Evolutionary conservation across 2,113 vertebrate genomes (phyloP), one percentile per base, ranked within the genome.

Genomic region (Campylomormyrus tamandua): DNA sequence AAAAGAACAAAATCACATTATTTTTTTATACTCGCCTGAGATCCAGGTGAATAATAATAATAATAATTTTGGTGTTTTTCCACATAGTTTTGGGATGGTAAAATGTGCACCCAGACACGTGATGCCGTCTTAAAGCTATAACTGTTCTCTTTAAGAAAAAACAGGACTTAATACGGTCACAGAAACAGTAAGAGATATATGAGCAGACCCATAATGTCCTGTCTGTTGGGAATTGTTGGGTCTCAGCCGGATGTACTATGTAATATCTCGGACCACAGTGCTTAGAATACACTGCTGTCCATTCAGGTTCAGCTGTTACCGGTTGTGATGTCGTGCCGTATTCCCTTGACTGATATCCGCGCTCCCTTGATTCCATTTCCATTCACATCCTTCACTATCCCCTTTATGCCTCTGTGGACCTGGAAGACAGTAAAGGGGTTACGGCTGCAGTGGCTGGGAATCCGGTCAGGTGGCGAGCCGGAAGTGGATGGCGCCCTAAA

Each of bases 321-420:
- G 95, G 98, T 96, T 19, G 97, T 98, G 93, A 99, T 89, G 66
- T 97, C 98, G 21, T 98, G 98, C 6, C 97, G 96, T 58, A 98
- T 96, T 19, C 98, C 98, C 90, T 93, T 97, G 83, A 99, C 96
- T 3, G 96, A 93, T 88, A 99, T 94, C 0, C 96, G 95, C 66
- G 98, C 98, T 0, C 97, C 97, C 94, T 97, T 97, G 88, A 99
- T 97, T 0, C 96, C 97, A 85, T 97, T 97, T 24, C 97, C 98
- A 5, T 97, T 92, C 21, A 92, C 92, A 92, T 99, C 97, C 0
- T 93, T 97, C 19, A 99, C 97, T 17, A 98, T 92, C 21, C 98
- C 98, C 90, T 98, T 99, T 93, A 99, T 97, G 62, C 98, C 98
- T 3, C 97, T 95, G 90, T 99, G 98, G 39, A 96, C 97, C 98